Evolutionary conservation across 1,140 invertebrate genomes (phyloP).

Genomic region (Dolichoris vasculosae): DNA sequence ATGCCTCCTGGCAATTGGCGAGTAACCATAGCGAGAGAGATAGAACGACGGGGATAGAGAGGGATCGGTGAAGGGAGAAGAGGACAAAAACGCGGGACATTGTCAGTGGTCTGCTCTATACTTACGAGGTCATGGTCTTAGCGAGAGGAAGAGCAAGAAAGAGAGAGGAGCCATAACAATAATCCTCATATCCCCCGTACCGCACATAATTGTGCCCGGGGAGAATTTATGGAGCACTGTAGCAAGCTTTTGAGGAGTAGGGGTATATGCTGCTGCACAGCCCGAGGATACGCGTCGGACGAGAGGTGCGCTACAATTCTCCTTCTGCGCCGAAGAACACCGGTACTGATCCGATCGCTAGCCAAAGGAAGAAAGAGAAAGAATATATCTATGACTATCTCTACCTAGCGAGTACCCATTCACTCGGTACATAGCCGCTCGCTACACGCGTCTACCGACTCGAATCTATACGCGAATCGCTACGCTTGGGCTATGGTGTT

Average conservation of each 20-base stretch:
- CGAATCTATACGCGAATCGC: neutral
- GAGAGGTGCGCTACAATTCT: constrained; percentile 3
- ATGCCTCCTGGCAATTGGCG: constrained; percentile 26
- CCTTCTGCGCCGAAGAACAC: constrained; percentile 1
- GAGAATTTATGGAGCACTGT: constrained; percentile 48
- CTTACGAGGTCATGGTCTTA: constrained; percentile 35
- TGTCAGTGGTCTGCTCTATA: constrained; percentile 39
- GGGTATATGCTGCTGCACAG: neutral
- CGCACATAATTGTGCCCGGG: constrained; percentile 49
- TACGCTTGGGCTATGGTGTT: neutral
- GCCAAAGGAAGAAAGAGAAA: neutral
- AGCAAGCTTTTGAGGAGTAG: constrained; percentile 9
- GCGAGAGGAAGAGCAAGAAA: neutral
- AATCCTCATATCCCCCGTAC: constrained; percentile 45
- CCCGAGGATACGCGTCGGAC: constrained; percentile 39
- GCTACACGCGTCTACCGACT: neutral
- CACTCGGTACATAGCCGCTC: constrained; percentile 38
- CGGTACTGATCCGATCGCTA: constrained; percentile 44
- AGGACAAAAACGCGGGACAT: constrained; percentile 28
- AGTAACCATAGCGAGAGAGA: constrained; percentile 37
- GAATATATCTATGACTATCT: constrained; percentile 36
- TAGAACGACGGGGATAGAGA: neutral
- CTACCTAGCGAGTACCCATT: constrained; percentile 16
- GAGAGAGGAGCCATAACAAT: constrained; percentile 37
- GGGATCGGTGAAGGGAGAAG: neutral